A percentile compares a stretch with the other conserved stretches of the same genome.
Conservation (phyloP, 1,140 invertebrate species). For the Cydia pomonella region DNA sequence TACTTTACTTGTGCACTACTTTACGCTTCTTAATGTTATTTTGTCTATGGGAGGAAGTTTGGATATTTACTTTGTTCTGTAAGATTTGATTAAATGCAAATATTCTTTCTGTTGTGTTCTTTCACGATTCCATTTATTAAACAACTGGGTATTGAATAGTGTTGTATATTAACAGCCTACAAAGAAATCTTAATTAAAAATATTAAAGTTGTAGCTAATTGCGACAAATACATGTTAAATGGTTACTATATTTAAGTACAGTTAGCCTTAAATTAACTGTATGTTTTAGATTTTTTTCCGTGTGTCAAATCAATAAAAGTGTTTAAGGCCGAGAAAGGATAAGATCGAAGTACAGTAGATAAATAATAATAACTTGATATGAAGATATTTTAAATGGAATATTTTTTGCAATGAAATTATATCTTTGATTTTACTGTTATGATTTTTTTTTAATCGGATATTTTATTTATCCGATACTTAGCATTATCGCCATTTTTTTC, state of each 20-base stretch:
- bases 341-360: slow-evolving; percentile 26
- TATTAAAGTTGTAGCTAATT: neutral
- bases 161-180: neutral
- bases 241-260: neutral
- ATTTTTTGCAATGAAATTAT: slow-evolving; percentile 15
- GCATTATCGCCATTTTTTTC: neutral
- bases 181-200: too few relatives aligned
- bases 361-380: slow-evolving; percentile 8
- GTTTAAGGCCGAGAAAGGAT: neutral
- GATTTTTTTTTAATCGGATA: neutral
- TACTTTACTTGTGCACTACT: too few relatives aligned
- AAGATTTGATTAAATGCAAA: too few relatives aligned
- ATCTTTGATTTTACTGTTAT: neutral
- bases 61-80: too few relatives aligned
- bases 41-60: too few relatives aligned
- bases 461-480: neutral
- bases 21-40: too few relatives aligned
- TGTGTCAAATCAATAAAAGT: neutral
- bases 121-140: too few relatives aligned
- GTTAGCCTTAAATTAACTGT: neutral
- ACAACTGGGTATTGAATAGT: too few relatives aligned
- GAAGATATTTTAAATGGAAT: neutral
- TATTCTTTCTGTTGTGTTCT: too few relatives aligned
- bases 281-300: neutral
- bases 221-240: neutral